phyloP scores from a whole-genome alignment of 2,888 invertebrate genomes.

The Macrosoma leucophasiata region DNA sequence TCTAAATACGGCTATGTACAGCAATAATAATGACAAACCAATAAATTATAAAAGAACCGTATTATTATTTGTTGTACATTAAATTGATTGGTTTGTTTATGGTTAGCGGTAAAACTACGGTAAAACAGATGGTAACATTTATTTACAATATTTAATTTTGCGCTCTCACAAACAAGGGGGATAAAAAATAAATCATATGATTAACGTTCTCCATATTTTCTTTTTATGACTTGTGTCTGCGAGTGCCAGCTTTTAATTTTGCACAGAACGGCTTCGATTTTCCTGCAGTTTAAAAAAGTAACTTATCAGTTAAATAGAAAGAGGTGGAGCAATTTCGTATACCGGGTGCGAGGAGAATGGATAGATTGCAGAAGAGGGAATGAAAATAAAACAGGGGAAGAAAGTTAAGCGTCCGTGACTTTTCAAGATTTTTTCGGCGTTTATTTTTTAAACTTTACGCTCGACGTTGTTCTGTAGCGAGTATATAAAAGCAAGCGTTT shows the following conservation, averaged over 20 bases:
- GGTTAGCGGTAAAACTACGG: too few species aligned
- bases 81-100: too few species aligned
- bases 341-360: constrained; percentile 38
- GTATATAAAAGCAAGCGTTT: constrained; percentile 61
- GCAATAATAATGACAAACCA: too few species aligned
- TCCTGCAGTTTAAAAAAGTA: constrained; percentile 72
- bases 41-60: too few species aligned
- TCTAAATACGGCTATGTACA: too few species aligned
- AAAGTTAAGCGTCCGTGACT: constrained; percentile 77
- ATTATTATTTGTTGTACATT: too few species aligned
- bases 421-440: constrained; percentile 73
- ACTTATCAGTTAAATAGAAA: constrained; percentile 68
- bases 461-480: constrained; percentile 44
- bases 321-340: constrained; percentile 40
- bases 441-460: constrained; percentile 72
- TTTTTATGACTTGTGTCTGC: constrained; percentile 70
- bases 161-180: too few species aligned
- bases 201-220: constrained; percentile 60
- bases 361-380: constrained; percentile 58
- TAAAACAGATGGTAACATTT: too few species aligned
- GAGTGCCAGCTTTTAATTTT: constrained; percentile 70
- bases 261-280: constrained; percentile 66
- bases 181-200: too few species aligned
- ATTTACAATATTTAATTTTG: too few species aligned
- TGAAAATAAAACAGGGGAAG: constrained; percentile 74